phyloP scores from a whole-genome alignment of 2,888 invertebrate genomes.

The Hemithea aestivaria region DNA sequence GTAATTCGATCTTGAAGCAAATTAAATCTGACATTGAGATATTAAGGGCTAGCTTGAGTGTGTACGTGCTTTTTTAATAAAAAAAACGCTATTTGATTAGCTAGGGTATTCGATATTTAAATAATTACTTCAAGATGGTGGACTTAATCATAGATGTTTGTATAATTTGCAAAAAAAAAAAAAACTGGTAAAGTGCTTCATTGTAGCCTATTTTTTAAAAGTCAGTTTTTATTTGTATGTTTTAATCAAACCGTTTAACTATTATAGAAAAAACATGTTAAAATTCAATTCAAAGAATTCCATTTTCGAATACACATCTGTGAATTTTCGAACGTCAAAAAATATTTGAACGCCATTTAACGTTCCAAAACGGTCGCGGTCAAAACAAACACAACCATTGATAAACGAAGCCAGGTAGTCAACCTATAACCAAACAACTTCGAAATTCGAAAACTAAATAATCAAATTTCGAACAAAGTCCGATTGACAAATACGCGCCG shows the following conservation, averaged over 20 bases:
- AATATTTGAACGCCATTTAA: slow-evolving; percentile 20
- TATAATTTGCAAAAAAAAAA: too few relatives aligned
- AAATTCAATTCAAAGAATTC: slow-evolving; percentile 9
- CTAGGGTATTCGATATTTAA: slow-evolving; percentile 22
- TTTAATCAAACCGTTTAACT: too few relatives aligned
- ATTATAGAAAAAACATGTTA: too few relatives aligned
- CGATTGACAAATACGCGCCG: slow-evolving; percentile 70
- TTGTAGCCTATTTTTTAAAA: too few relatives aligned
- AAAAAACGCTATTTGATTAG: slow-evolving; percentile 44
- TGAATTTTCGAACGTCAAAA: too few relatives aligned
- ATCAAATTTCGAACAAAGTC: slow-evolving; percentile 69
- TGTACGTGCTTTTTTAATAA: slow-evolving; percentile 43
- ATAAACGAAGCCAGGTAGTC: slow-evolving; percentile 26
- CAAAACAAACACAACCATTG: slow-evolving; percentile 18
- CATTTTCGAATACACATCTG: too few relatives aligned
- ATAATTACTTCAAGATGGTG: too few relatives aligned
- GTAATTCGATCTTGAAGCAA: slow-evolving; percentile 72
- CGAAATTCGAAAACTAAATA: slow-evolving; percentile 59
- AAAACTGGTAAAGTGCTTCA: too few relatives aligned
- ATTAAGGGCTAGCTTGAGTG: slow-evolving; percentile 65
- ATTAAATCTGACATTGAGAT: slow-evolving; percentile 77
- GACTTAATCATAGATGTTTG: too few relatives aligned
- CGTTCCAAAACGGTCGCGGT: slow-evolving; percentile 21
- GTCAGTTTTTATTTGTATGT: background rate
- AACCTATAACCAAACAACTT: slow-evolving; percentile 26